A percentile compares a stretch with the other conserved stretches of the same genome.
Evolutionary conservation across 2,888 invertebrate species (phyloP).

Genomic region (Pachydiplax longipennis): DNA sequence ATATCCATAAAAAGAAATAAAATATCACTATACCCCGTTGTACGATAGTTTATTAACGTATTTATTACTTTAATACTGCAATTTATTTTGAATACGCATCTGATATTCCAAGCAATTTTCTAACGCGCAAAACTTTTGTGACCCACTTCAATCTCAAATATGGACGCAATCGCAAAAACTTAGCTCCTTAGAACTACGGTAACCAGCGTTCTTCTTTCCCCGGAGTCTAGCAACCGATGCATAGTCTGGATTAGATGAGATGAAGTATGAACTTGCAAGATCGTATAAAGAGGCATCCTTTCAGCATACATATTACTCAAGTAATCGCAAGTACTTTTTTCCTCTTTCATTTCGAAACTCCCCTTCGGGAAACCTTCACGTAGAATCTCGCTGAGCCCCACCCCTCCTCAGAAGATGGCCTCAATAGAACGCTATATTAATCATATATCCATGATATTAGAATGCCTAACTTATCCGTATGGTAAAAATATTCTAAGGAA

Average conservation of each 20-base stretch:
- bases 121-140: not conserved
- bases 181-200: not conserved
- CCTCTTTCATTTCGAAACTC: not conserved
- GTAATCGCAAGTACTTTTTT: not conserved
- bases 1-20: no score
- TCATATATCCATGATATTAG: no score
- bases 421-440: no score
- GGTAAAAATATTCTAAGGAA: no score
- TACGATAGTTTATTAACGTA: no score
- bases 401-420: no score
- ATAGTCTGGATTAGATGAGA: not conserved
- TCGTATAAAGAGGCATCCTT: not conserved
- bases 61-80: no score
- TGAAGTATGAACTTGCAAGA: not conserved
- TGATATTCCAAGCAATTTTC: no score
- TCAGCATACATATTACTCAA: not conserved
- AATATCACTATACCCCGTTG: no score
- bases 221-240: not conserved
- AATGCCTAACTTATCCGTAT: no score
- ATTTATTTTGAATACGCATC: no score
- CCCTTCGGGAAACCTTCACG: not conserved
- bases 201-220: not conserved
- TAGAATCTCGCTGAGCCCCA: not conserved
- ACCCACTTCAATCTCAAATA: not conserved
- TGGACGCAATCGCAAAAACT: not conserved